Base-by-base conservation (phyloP, 2,113 vertebrate species). In the Syngnathus scovelli region DNA sequence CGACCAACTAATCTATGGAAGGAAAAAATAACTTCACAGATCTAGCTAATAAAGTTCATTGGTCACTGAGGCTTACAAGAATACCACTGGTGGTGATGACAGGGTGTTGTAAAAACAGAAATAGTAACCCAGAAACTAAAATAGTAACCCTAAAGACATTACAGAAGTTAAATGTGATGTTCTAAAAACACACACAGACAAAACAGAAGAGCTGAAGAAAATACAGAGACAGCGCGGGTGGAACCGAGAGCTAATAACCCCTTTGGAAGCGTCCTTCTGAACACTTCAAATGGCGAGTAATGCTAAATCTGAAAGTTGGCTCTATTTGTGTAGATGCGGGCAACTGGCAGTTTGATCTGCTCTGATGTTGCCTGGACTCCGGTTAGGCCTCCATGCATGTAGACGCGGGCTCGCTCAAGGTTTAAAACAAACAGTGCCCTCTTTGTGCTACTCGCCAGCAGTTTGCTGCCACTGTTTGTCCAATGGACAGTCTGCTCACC, bases 241-340 rank as follows among this genome's bases (percentile, higher is more conserved):
- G 80, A 78, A 76, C 71, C 19, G 0, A 12, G n/a, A 56, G 71
- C 76, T 86, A 84, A 84, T 84, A 56, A 58, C 69, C 80, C 63
- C 67, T 71, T 85, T 77, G 56, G 72, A 75, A 63, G 54, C 65
- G 52, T 58, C 54, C 52, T 56, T 63, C 37, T 67, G 72, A 83
- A 78, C 73, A 80, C 67, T 81, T 83, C 69, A 80, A 78, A 87
- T 85, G 82, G 52, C 10, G 11, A 23, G 2, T 21, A n/a, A 18
- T 9, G 39, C 85, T 84, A 85, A 74, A 88, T 86, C 79, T 81
- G 52, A 80, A 79, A 80, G 69, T 69, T 65, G 76, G 75, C 65
- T 83, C 78, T 85, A 76, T 86, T 84, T 85, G 71, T 1, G 55
- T 60, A 0, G 0, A 27, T 37, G 65, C 78, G 80, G 76, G 77